These are phyloP conservation scores for Lasioglossum marginatum DNA, from an alignment of 2,888 invertebrate genomes.

Conservation along the genomic window DNA sequence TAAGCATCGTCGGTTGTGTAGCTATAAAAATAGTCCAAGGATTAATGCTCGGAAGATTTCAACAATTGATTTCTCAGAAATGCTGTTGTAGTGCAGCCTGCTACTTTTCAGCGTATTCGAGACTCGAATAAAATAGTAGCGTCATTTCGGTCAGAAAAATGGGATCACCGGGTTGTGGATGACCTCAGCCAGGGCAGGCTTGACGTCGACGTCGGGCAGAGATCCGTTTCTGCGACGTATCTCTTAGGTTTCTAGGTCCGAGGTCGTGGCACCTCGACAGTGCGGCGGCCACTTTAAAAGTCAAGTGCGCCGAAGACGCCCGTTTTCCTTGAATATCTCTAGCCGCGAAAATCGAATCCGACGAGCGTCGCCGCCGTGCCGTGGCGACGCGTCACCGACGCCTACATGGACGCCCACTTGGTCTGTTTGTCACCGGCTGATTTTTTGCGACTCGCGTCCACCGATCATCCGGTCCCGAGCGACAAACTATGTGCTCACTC, in stretches of 20 bases:
- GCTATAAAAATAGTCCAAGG: too few species aligned
- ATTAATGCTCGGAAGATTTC: too few species aligned
- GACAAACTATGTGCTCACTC: not conserved
- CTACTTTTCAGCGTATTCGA: too few species aligned
- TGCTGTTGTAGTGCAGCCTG: too few species aligned
- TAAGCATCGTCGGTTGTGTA: too few species aligned
- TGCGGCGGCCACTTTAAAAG: slow-evolving; percentile 1
- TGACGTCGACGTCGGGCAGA: not conserved
- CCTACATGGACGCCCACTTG: slow-evolving; percentile 29
- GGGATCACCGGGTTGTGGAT: not conserved
- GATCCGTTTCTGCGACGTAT: not conserved
- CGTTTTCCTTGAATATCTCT: slow-evolving; percentile 20
- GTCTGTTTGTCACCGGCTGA: not conserved
- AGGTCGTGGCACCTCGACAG: not conserved
- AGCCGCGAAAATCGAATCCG: not conserved
- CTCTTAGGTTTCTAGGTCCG: not conserved
- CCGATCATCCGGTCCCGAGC: slow-evolving; percentile 1
- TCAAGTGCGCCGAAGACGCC: slow-evolving; percentile 2
- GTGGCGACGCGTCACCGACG: slow-evolving; percentile 8
- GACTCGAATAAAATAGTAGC: not conserved
- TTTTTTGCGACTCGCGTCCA: slow-evolving; percentile 5
- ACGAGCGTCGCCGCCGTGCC: not conserved
- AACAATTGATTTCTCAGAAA: too few species aligned
- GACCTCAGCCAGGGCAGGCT: not conserved
- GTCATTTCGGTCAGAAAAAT: not conserved